phyloP scores from a whole-genome alignment of 2,888 invertebrate species.

The Tipula confusa region DNA sequence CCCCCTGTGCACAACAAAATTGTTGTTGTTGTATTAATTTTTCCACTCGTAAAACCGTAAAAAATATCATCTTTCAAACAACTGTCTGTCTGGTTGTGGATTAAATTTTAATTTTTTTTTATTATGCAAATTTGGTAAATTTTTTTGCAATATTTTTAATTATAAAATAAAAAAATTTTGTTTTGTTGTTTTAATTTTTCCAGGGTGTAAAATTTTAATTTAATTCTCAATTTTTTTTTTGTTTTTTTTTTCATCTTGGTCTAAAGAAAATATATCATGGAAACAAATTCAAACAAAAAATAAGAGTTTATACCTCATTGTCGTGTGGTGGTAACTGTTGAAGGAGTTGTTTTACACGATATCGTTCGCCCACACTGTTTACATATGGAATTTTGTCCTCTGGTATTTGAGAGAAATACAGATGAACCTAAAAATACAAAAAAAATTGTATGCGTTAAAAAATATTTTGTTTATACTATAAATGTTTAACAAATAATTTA shows the following conservation, averaged over 20 bases:
- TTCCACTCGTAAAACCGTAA: neutral
- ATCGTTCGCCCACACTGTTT: conserved; percentile 90
- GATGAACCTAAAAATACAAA: conserved; percentile 75
- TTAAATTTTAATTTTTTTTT: neutral
- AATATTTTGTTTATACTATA: neutral
- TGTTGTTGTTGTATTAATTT: neutral
- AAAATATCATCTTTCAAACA: neutral
- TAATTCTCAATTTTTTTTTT: neutral
- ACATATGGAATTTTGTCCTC: conserved; percentile 98
- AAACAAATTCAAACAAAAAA: neutral
- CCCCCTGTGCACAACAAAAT: neutral
- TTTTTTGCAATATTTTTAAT: too few relatives aligned
- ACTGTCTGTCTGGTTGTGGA: neutral
- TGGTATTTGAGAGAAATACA: conserved; percentile 92
- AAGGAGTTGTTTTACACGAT: conserved; percentile 88
- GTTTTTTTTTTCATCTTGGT: neutral
- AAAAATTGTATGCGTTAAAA: neutral
- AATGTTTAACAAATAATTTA: too few relatives aligned
- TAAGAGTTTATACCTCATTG: conserved; percentile 62
- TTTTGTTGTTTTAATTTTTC: neutral
- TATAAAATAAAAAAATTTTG: neutral
- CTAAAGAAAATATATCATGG: neutral
- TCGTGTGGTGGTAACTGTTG: conserved; percentile 97
- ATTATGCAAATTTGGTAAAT: neutral
- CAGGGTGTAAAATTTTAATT: neutral